Conservation (phyloP, 2,888 invertebrate species). For the Xylocampa areola region DNA sequence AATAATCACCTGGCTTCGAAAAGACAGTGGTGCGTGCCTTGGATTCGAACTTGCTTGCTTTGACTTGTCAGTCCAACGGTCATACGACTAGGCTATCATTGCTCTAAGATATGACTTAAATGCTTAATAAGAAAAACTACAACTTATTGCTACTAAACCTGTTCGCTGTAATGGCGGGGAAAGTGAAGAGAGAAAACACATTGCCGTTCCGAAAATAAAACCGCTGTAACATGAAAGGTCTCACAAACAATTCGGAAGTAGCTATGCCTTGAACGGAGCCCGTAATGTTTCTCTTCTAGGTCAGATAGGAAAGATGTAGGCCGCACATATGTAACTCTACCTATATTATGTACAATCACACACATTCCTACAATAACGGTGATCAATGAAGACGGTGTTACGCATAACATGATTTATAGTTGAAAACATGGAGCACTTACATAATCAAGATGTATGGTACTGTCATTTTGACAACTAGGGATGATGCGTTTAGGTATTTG, state of each 20-base stretch:
- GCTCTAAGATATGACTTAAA: no score
- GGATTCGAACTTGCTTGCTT: no score
- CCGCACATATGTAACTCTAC: conserved; percentile 19
- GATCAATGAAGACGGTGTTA: conserved; percentile 18
- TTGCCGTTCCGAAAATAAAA: conserved; percentile 29
- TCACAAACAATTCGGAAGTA: conserved; percentile 35
- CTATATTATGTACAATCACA: conserved; percentile 4
- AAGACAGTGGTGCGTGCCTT: no score
- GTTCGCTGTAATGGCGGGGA: no score
- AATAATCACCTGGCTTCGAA: no score
- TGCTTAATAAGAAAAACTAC: no score
- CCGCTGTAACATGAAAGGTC: conserved; percentile 29
- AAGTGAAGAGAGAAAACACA: conserved; percentile 14
- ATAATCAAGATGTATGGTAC: no score
- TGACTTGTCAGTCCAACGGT: no score
- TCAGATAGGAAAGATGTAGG: conserved; percentile 49
- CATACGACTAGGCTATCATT: no score
- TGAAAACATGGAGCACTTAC: background rate
- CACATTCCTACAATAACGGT: conserved; percentile 3
- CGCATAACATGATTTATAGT: conserved; percentile 13
- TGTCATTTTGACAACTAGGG: no score
- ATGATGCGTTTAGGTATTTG: no score
- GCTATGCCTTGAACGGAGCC: conserved; percentile 9
- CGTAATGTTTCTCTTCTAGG: conserved; percentile 45
- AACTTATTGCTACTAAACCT: no score